Conservation (phyloP, 2,113 vertebrate genomes). For the Sinocyclocheilus anophthalmus region DNA sequence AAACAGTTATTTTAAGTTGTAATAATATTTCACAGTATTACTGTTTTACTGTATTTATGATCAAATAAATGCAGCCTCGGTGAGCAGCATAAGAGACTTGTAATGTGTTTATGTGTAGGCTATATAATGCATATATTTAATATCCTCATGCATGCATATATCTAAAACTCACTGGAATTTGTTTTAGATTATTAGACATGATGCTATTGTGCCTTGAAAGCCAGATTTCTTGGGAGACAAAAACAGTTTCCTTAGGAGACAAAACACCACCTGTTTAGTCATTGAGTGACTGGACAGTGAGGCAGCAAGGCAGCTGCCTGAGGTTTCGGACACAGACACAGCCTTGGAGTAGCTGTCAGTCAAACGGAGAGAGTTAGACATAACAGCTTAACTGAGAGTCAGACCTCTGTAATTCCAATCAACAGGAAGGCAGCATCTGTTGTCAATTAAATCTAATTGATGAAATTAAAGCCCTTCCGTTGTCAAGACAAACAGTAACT, state of each 20-base stretch:
- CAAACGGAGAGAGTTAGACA: slow-evolving; percentile 21
- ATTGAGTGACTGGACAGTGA: neutral
- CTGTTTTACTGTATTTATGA: neutral
- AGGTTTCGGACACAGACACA: neutral
- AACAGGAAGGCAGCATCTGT: slow-evolving; percentile 36
- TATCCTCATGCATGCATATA: neutral
- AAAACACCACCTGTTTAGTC: neutral
- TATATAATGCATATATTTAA: neutral
- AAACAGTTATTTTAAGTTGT: neutral
- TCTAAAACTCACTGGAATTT: neutral
- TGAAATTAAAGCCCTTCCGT: slow-evolving; percentile 35
- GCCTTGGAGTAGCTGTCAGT: slow-evolving; percentile 2
- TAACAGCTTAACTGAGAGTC: slow-evolving; percentile 9
- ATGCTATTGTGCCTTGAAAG: neutral
- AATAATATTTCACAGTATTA: neutral
- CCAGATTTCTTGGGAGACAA: neutral
- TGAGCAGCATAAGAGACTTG: neutral
- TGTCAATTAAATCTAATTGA: slow-evolving; percentile 38
- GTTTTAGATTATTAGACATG: neutral
- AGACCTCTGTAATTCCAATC: slow-evolving; percentile 36
- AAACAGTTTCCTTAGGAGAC: neutral
- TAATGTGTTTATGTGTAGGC: no score
- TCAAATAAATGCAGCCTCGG: neutral
- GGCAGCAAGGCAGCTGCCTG: slow-evolving; percentile 3
- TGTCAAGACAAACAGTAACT: slow-evolving; percentile 15